These are phyloP conservation scores for Fringilla coelebs DNA, from an alignment of 2,797 vertebrate genomes.

Conservation along the genomic window DNA sequence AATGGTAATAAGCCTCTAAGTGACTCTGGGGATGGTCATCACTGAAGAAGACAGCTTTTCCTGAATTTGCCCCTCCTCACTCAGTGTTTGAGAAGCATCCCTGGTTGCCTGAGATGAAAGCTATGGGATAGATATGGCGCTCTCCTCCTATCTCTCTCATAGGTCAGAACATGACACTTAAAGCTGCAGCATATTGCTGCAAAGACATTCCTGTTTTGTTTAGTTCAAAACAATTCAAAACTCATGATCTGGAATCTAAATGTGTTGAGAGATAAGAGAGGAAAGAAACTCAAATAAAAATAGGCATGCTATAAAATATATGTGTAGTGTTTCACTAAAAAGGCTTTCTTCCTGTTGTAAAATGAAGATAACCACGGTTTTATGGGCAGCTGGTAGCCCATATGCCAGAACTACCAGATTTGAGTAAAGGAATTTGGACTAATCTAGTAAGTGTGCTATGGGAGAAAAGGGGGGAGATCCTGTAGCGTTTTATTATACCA, in stretches of 20 bases:
- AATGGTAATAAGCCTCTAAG: conserved; percentile 56
- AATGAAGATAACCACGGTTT: neutral
- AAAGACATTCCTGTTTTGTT: neutral
- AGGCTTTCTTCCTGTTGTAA: neutral
- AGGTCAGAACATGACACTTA: neutral
- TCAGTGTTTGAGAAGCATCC: neutral
- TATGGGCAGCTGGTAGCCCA: conserved; percentile 25
- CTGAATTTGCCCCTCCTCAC: neutral
- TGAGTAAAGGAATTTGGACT: neutral
- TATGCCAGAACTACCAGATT: conserved; percentile 33
- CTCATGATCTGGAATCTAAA: neutral
- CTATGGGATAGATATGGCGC: neutral
- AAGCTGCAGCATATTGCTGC: neutral
- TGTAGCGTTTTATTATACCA: neutral
- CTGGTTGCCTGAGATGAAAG: neutral
- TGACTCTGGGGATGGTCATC: conserved; percentile 26
- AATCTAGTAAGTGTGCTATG: neutral
- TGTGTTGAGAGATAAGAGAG: neutral
- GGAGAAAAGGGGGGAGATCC: neutral
- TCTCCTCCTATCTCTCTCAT: neutral
- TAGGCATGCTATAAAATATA: neutral
- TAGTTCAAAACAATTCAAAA: conserved; percentile 14
- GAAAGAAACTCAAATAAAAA: conserved; percentile 9
- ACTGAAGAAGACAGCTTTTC: conserved; percentile 24
- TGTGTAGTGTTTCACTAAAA: neutral